Conservation (phyloP, 1,140 invertebrate genomes). For the Drosophila bocki region DNA sequence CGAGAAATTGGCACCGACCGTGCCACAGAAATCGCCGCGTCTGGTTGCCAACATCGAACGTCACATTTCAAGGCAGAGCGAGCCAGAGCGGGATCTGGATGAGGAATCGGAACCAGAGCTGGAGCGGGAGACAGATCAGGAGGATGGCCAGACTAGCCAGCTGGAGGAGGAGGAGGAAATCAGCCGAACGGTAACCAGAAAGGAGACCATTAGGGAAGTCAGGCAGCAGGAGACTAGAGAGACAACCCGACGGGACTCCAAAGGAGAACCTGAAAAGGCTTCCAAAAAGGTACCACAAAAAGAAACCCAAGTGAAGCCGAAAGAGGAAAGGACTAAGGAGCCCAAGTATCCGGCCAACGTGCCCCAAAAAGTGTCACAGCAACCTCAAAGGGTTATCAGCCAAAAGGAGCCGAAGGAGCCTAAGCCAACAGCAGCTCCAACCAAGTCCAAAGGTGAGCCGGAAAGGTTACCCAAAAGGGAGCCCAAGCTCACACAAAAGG, state of each 20-base stretch:
- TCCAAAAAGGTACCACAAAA: neutral
- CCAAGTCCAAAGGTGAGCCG: conserved; percentile 11
- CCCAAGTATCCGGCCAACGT: conserved; percentile 12
- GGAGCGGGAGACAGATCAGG: conserved; percentile 47
- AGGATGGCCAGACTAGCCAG: conserved; percentile 6
- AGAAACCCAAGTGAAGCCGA: conserved; percentile 1
- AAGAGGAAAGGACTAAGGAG: conserved; percentile 10
- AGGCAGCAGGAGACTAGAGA: conserved; percentile 25
- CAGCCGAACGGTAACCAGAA: neutral
- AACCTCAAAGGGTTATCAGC: conserved; percentile 1
- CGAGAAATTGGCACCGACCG: conserved; percentile 85
- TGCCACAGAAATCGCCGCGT: conserved; percentile 80
- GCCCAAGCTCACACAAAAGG: neutral
- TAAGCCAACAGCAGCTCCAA: neutral
- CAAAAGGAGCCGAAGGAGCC: conserved; percentile 8
- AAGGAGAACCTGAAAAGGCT: conserved; percentile 5
- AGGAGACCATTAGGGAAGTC: conserved; percentile 6
- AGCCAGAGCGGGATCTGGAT: conserved; percentile 41
- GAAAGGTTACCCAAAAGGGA: conserved; percentile 6
- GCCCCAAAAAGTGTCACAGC: conserved; percentile 11
- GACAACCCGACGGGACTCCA: conserved; percentile 5
- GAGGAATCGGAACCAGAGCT: conserved; percentile 54
- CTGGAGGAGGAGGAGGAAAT: conserved; percentile 23
- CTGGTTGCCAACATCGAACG: conserved; percentile 85
- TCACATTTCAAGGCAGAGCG: conserved; percentile 84